phyloP scores from a whole-genome alignment of 2,113 vertebrate genomes.

The Catagonus wagneri region DNA sequence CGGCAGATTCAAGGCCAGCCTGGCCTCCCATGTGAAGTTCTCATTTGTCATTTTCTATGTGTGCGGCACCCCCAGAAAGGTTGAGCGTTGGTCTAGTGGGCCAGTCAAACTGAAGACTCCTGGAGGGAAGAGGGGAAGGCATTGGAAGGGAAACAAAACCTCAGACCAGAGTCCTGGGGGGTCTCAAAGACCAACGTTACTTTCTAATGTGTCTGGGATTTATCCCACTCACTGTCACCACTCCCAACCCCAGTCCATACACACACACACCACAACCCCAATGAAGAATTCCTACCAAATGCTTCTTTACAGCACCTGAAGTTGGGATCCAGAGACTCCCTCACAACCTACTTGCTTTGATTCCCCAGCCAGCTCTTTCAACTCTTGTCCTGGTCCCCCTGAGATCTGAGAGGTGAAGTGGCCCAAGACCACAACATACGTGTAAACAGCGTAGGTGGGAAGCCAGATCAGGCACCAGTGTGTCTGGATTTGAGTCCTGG shows the following conservation, averaged over 20 bases:
- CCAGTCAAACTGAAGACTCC: background rate
- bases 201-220: background rate
- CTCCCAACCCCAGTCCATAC: background rate
- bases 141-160: background rate
- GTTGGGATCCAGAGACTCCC: background rate
- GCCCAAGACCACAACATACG: background rate
- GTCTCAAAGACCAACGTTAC: background rate
- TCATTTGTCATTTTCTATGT: background rate
- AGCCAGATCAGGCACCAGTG: background rate
- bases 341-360: background rate
- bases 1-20: background rate
- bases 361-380: background rate
- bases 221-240: background rate
- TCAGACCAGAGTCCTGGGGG: background rate
- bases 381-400: background rate
- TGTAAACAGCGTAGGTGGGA: background rate
- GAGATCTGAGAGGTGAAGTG: background rate
- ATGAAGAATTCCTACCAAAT: background rate
- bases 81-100: background rate
- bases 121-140: background rate
- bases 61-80: background rate
- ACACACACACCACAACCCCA: background rate
- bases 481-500: background rate
- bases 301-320: background rate
- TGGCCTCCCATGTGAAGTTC: background rate